Evolutionary conservation across 2,888 invertebrate species (phyloP).

Genomic region (Ochropacha duplaris): DNA sequence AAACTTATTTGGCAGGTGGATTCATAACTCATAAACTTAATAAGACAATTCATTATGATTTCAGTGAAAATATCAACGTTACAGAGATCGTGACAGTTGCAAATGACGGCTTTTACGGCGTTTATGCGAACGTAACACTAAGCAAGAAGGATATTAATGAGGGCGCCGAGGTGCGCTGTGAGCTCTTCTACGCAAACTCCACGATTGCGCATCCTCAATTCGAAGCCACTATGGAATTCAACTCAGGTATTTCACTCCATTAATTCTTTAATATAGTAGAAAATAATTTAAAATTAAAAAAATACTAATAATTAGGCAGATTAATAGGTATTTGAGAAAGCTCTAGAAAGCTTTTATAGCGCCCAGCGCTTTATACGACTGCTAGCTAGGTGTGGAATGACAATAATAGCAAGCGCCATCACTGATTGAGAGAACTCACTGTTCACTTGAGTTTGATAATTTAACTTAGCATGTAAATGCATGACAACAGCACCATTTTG

Average conservation of each 20-base stretch:
- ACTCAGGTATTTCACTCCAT: conserved; percentile 40
- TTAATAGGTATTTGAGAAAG: not conserved
- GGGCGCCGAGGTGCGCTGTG: conserved; percentile 52
- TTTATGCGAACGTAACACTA: conserved; percentile 41
- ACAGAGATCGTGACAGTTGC: conserved; percentile 33
- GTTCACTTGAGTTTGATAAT: not conserved
- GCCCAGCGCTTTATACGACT: not conserved
- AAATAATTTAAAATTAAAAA: conserved; percentile 1
- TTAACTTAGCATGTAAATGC: conserved; percentile 4
- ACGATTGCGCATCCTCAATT: conserved; percentile 47
- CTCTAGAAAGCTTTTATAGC: not conserved
- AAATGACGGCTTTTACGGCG: conserved; percentile 44
- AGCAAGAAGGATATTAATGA: conserved; percentile 31
- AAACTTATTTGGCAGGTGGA: too few species aligned
- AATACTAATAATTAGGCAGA: conserved; percentile 6
- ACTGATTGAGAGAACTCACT: not conserved
- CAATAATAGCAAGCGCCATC: conserved; percentile 1
- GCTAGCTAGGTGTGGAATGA: not conserved
- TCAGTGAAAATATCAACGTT: conserved; percentile 37
- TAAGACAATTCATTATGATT: conserved; percentile 13
- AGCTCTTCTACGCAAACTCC: conserved; percentile 46
- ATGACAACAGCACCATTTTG: not conserved
- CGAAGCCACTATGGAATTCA: conserved; percentile 24
- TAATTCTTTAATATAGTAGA: not conserved
- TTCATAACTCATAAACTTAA: too few species aligned